Base-by-base conservation (phyloP, 2,113 vertebrate genomes). In the Capra hircus region DNA sequence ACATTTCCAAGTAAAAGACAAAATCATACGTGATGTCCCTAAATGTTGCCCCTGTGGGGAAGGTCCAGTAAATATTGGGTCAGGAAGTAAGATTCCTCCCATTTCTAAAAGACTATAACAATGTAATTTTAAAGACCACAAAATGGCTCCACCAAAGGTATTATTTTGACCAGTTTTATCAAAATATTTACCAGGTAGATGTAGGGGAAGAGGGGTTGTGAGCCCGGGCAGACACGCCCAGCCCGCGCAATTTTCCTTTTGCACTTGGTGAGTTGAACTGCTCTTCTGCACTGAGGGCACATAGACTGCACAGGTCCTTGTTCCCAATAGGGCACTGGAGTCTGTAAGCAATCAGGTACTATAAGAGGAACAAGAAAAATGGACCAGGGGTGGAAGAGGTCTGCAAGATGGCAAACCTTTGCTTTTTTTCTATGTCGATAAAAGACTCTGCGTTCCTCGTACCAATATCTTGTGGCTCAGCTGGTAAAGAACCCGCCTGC, bases 161-260 rank as follows among this genome's bases (percentile, higher is more conserved):
- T 60, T 88, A 77, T 80, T 94, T 71, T 88, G 64, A 82, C 13
- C 53, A 67, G 6, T 93, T 93, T 86, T n/a, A 86, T 55, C 9
- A 85, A 94, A 94, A 86, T 88, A 77, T 84, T 96, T 93, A 91
- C 25, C n/a, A 55, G 36, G 71, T 23, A 50, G 67, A 40, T 64
- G 78, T 74, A 8, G 40, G 91, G 78, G 40, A 60, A 77, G 28
- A 78, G 11, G 14, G 25, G 6, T 8, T 36, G 16, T 43, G 84
- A 50, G 5, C 53, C 9, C 2, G 4, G 60, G 21, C 40, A 3
- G 11, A 52, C 1, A 3, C 4, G 7, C 27, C 30, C 28, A 14
- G 40, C 25, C 40, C n/a, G 36, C 59, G n/a, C 48, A 71, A 40
- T 62, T 87, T 89, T 82, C 60, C 9, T 43, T 6, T 3, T 80